Conservation (phyloP, 2,113 vertebrate species). For the Saccopteryx bilineata region DNA sequence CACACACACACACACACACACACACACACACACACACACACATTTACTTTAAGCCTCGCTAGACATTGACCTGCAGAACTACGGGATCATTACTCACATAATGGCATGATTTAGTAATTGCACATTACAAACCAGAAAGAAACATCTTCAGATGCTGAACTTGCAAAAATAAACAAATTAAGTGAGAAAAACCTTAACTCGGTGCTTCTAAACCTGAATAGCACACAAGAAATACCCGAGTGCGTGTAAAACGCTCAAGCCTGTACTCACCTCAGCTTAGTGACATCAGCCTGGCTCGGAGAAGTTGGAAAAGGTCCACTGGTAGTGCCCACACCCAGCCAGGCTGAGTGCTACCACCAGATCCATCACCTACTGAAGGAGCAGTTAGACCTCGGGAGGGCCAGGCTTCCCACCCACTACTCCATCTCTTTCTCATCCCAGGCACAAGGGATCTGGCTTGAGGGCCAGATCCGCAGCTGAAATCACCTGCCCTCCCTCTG, state of each 20-base stretch:
- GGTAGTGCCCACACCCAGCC: not conserved
- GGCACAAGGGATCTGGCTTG: not conserved
- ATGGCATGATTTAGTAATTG: constrained; percentile 33
- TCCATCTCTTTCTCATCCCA: not conserved
- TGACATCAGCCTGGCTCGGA: no score
- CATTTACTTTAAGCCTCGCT: not conserved
- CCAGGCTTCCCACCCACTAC: not conserved
- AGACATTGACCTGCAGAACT: not conserved
- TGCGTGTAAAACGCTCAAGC: not conserved
- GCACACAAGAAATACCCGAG: not conserved
- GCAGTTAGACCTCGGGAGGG: not conserved
- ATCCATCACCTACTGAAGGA: not conserved
- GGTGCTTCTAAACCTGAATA: constrained; percentile 44
- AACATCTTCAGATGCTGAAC: constrained; percentile 54
- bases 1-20: no score
- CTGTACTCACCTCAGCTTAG: not conserved
- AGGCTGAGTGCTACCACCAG: not conserved
- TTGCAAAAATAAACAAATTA: constrained; percentile 68
- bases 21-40: no score
- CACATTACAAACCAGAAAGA: constrained; percentile 45
- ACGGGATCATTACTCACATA: constrained; percentile 26
- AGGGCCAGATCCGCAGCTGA: not conserved
- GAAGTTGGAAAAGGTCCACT: not conserved
- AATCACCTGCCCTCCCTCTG: not conserved
- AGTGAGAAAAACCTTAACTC: constrained; percentile 62